Conservation (phyloP, 2,888 invertebrate species). For the Tiliacea citrago region DNA sequence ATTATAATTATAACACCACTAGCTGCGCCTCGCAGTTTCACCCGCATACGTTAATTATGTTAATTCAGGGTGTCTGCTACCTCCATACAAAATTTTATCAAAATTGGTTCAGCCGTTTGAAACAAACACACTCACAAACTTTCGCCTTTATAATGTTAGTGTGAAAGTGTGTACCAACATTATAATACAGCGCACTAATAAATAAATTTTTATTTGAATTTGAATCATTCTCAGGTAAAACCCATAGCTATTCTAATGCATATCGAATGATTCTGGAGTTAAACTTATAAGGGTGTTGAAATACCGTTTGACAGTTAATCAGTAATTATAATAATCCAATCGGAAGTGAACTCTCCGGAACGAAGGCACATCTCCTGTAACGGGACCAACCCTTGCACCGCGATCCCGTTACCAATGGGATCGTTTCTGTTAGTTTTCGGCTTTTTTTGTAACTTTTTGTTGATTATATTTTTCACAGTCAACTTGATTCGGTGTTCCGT, state of each 20-base stretch:
- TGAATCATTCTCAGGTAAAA: neutral
- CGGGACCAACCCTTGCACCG: conserved; percentile 79
- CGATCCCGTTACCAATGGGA: conserved; percentile 74
- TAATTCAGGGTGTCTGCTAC: too few species aligned
- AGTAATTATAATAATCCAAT: conserved; percentile 57
- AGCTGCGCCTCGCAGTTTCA: too few species aligned
- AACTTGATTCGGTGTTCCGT: conserved; percentile 75
- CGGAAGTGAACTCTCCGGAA: conserved; percentile 83
- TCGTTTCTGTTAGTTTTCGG: conserved; percentile 55
- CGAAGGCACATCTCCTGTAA: conserved; percentile 72
- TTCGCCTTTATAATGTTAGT: too few species aligned
- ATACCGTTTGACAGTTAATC: conserved; percentile 21
- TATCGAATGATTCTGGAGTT: too few species aligned
- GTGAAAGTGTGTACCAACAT: too few species aligned
- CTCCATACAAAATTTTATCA: too few species aligned
- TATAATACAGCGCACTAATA: too few species aligned
- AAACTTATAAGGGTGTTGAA: neutral
- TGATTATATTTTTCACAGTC: conserved; percentile 74
- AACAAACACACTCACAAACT: too few species aligned
- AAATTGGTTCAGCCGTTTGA: too few species aligned
- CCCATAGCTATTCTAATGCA: neutral
- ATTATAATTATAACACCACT: too few species aligned
- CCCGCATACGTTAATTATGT: too few species aligned
- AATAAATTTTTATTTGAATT: too few species aligned
- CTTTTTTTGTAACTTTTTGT: conserved; percentile 66